Evolutionary conservation across 2,113 vertebrate genomes (phyloP).

Genomic region (Dipodomys stephensi): DNA sequence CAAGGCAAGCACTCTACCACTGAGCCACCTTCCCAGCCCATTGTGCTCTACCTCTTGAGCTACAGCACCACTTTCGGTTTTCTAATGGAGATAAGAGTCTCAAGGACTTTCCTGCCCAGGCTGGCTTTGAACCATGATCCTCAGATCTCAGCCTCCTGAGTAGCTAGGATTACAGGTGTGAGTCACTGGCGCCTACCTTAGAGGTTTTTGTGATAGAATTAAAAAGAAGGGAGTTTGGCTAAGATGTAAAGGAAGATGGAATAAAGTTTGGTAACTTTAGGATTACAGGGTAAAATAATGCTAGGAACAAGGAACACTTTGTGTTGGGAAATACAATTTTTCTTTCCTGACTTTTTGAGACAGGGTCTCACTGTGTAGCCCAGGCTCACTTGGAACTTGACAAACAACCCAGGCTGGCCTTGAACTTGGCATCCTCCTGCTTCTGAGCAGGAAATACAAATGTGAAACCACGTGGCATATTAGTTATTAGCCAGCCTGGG

Average conservation of each 20-base stretch:
- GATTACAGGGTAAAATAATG: background rate
- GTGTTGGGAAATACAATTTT: background rate
- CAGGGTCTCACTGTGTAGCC: background rate
- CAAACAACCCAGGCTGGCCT: background rate
- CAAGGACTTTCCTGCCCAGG: no score
- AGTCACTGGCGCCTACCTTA: no score
- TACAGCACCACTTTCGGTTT: no score
- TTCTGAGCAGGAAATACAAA: background rate
- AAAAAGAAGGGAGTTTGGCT: constrained; percentile 1
- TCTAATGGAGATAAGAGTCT: no score
- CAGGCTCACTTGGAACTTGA: background rate
- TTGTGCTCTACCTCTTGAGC: no score
- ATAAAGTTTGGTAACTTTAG: constrained; percentile 26
- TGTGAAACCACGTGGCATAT: background rate
- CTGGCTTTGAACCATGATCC: no score
- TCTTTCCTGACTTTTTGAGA: background rate
- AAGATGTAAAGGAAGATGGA: constrained; percentile 39
- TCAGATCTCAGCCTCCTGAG: no score
- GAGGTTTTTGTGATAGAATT: constrained; percentile 1
- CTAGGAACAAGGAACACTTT: background rate
- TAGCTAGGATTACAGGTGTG: no score
- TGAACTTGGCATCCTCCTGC: background rate
- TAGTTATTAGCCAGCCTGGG: background rate
- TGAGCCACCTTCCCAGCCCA: no score
- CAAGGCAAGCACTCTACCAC: no score